Evolutionary conservation across 1,140 invertebrate species (phyloP), one percentile per base, ranked within the genome.

Genomic region (Ladona fulva): DNA sequence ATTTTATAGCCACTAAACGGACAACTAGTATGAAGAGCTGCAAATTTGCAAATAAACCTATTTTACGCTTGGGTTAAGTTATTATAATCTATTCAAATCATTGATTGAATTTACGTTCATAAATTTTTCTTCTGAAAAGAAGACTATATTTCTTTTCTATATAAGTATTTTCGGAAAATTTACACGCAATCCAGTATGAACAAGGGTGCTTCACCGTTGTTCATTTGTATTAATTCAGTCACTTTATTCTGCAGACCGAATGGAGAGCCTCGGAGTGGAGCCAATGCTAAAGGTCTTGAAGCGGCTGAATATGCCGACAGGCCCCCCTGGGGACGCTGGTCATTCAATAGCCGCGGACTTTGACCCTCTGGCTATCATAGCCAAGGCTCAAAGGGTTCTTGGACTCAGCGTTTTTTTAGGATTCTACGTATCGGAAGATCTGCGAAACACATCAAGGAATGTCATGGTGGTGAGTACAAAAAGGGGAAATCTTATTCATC

Each of bases 341-440:
- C 77, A 25, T 16, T n/a, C 25, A 37, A 29, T 25, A 10, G 82
- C 84, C 42, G 80, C 82, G 22, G 82, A 80, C 25, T 42, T 80
- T 24, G 81, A 79, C 0, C 82, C 84, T 87, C 44, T 84, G 90
- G 84, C 83, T 88, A 73, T 87, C 5, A 83, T 88, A 0, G 90
- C 89, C 0, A 82, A 80, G 3, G 85, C 84, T 22, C 85, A 89
- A n/a, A 82, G 90, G 74, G 79, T 84, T 44, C 81, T 91, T 22
- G 90, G 89, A 0, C 84, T 90, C 44, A 89, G 87, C 80, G 84
- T 90, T n/a, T 83, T 91, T 12, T 79, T 91, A 14, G 89, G 89
- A 80, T 87, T 91, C 79, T 90, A 89, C 81, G 88, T 91, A 5
- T 88, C 87, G 77, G 90, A 91, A 81, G 90, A 91, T 79, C 86